Conservation (phyloP, 2,113 vertebrate genomes). For the Platichthys stellatus region DNA sequence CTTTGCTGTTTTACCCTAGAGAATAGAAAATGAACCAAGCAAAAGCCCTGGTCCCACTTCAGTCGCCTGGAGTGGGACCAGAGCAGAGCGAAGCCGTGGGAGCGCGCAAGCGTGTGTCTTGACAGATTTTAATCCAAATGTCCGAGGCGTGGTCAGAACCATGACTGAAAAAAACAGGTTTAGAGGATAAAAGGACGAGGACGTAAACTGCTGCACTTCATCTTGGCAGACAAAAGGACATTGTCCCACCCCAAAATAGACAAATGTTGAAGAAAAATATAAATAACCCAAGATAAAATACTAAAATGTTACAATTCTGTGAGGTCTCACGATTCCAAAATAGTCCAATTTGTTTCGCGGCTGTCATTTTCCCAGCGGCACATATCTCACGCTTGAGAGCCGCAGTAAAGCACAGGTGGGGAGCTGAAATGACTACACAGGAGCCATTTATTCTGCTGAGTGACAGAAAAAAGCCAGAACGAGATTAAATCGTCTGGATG, state of each 20-base stretch:
- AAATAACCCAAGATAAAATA: constrained; percentile 16
- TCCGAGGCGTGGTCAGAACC: not conserved
- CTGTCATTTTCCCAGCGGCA: constrained; percentile 57
- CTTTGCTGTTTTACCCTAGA: constrained; percentile 67
- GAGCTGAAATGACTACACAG: constrained; percentile 41
- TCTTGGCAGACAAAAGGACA: not conserved
- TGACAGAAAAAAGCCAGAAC: constrained; percentile 43
- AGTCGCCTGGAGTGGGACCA: not conserved
- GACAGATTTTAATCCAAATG: constrained; percentile 1
- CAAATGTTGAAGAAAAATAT: not conserved
- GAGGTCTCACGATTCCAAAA: constrained; percentile 12
- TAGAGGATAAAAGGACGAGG: not conserved
- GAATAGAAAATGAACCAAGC: constrained; percentile 67
- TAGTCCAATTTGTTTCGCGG: not conserved
- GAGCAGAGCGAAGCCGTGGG: constrained; percentile 5
- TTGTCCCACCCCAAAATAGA: not conserved
- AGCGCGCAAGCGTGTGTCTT: too few relatives aligned
- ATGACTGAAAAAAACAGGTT: too few relatives aligned
- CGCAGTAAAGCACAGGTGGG: constrained; percentile 48
- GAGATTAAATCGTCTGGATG: constrained; percentile 56
- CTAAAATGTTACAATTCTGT: not conserved
- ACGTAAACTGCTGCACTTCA: not conserved
- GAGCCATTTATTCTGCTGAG: constrained; percentile 58
- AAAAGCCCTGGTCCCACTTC: constrained; percentile 54
- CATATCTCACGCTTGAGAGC: constrained; percentile 50